Evolutionary conservation across 2,888 invertebrate species (phyloP).

Genomic region (Ametastegia equiseti): DNA sequence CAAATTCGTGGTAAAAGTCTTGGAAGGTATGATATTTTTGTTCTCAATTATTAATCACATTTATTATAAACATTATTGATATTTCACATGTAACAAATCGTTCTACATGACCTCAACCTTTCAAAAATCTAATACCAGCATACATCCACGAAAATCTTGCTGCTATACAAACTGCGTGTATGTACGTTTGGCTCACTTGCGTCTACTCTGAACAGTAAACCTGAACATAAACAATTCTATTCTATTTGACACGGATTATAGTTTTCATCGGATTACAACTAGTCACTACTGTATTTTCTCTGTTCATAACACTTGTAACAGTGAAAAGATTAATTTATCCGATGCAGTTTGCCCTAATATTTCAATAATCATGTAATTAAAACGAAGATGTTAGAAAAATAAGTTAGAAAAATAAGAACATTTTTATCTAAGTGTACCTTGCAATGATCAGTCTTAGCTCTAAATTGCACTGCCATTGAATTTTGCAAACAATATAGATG

Average conservation of each 20-base stretch:
- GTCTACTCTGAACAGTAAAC: background rate
- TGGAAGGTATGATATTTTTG: background rate
- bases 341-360: background rate
- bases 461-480: background rate
- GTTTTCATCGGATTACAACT: conserved; percentile 9
- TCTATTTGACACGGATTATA: background rate
- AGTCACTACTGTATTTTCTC: background rate
- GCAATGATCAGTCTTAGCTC: conserved; percentile 21
- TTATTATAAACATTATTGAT: conserved; percentile 35
- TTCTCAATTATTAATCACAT: conserved; percentile 29
- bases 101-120: background rate
- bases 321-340: background rate
- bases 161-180: background rate
- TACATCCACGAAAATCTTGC: background rate
- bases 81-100: conserved; percentile 9
- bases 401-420: conserved; percentile 21
- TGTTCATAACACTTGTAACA: background rate
- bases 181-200: background rate
- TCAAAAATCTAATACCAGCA: background rate
- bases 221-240: background rate
- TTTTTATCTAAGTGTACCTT: background rate
- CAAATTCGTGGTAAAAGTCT: background rate
- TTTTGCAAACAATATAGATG: background rate
- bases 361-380: background rate
- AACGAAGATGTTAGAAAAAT: conserved; percentile 4